Base-by-base conservation (phyloP, 2,113 vertebrate genomes). In the Saccopteryx bilineata region DNA sequence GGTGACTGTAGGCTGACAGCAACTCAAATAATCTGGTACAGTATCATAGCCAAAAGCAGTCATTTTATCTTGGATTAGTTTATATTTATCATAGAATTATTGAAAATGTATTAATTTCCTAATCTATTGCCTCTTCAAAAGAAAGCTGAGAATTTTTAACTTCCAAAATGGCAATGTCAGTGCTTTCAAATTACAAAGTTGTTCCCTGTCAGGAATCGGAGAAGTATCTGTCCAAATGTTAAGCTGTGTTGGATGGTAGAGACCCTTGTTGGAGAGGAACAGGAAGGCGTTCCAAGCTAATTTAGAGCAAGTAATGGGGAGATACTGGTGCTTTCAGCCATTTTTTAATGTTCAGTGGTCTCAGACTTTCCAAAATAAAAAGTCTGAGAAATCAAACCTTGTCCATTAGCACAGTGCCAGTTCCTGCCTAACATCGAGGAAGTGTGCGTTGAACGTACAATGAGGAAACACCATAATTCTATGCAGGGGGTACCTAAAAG, bases 1-100 rank as follows among this genome's bases (percentile, higher is more conserved):
- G 18, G 18, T 81, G 26, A 87, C 54, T 72, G 6, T 63, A 66
- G 28, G 31, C 69, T 65, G 58, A 91, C 14, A 18, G 50, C 78
- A 90, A 78, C 10, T 52, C 63, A 63, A 61, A 72, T 69, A 26
- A 9, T 23, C 52, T 39, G 89, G 18, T 5, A 85, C 60, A 78
- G 48, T 94, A 79, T 54, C 13, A 31, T 39, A 87, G n/a, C 63
- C 48, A 13, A 50, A 90, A 65, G 24, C 11, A 50, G 24, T 72
- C 60, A 68, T 26, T 81, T 82, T 90, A 54, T 26, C 60, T 87
- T 87, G 66, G 56, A 33, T 87, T 75, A 63, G 46, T 63, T 96
- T 88, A 79, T 50, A 78, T 84, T 93, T 66, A 81, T 83, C 18
- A 17, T 54, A 4, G 75, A 39, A 60, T 84, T 89, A n/a, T 48